These are phyloP conservation scores for Rotaria socialis DNA, from an alignment of 2,888 invertebrate species.

Conservation along the genomic window DNA sequence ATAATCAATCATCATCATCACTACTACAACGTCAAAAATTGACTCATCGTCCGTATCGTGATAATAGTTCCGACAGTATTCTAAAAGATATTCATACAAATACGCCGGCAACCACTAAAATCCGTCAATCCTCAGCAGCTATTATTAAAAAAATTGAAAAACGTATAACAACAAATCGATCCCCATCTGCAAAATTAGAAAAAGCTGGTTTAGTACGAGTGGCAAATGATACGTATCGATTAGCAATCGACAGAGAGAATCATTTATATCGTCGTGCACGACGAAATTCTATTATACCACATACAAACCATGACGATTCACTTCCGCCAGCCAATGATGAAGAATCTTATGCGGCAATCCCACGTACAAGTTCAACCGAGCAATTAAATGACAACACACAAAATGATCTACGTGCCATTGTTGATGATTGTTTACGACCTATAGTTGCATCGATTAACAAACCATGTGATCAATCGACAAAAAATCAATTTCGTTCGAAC, in stretches of 20 bases:
- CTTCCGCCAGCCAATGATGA: background rate
- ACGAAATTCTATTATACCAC: background rate
- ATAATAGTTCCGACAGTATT: background rate
- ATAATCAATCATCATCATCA: background rate
- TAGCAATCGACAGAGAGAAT: background rate
- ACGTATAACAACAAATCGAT: background rate
- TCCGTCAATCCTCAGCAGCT: background rate
- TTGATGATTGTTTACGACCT: background rate
- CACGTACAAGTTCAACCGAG: background rate
- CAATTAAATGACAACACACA: background rate
- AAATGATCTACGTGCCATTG: background rate
- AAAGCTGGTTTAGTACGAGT: background rate
- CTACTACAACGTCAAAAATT: background rate
- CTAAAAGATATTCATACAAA: background rate
- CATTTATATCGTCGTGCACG: background rate
- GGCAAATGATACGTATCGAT: background rate
- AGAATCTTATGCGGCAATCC: background rate
- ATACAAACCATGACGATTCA: background rate
- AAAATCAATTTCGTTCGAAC: background rate
- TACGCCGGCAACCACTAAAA: background rate
- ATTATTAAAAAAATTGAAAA: background rate
- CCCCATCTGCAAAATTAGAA: background rate
- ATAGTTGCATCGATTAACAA: background rate
- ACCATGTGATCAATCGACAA: background rate
- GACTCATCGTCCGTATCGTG: background rate